Conservation (phyloP, 1,140 invertebrate species). For the Solen grandis region DNA sequence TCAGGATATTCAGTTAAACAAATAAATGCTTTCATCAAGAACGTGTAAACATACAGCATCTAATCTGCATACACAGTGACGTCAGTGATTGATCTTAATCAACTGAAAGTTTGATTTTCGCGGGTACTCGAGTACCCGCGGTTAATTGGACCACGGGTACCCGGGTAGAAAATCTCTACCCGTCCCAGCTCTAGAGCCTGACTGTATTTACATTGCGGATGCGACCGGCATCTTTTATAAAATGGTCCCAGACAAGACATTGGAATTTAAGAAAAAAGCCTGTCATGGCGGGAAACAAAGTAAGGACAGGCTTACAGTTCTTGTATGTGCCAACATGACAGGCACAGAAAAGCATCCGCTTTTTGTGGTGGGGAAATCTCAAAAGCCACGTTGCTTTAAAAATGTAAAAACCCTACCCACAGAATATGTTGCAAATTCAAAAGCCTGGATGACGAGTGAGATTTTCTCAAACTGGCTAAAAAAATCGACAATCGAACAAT, state of each 20-base stretch:
- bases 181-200: too few relatives aligned
- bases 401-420: constrained; percentile 67
- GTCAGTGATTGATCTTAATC: too few relatives aligned
- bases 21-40: too few relatives aligned
- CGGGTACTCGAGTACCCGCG: too few relatives aligned
- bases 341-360: constrained; percentile 81
- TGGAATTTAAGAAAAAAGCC: constrained; percentile 42
- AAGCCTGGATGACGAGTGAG: constrained; percentile 82
- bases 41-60: too few relatives aligned
- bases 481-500: constrained; percentile 42
- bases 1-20: too few relatives aligned
- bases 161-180: too few relatives aligned
- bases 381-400: constrained; percentile 82
- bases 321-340: constrained; percentile 79
- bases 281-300: constrained; percentile 75
- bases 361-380: constrained; percentile 82
- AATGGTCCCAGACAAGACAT: constrained; percentile 52
- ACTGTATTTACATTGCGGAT: constrained; percentile 59
- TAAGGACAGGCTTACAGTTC: constrained; percentile 81
- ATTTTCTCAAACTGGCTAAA: constrained; percentile 68
- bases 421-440: constrained; percentile 67
- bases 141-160: too few relatives aligned
- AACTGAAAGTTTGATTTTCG: too few relatives aligned
- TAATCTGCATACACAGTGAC: too few relatives aligned
- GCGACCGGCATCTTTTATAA: constrained; percentile 60